A percentile compares a stretch with the other conserved stretches of the same genome.
phyloP scores from a whole-genome alignment of 2,113 vertebrate species.

The Osmerus eperlanus region DNA sequence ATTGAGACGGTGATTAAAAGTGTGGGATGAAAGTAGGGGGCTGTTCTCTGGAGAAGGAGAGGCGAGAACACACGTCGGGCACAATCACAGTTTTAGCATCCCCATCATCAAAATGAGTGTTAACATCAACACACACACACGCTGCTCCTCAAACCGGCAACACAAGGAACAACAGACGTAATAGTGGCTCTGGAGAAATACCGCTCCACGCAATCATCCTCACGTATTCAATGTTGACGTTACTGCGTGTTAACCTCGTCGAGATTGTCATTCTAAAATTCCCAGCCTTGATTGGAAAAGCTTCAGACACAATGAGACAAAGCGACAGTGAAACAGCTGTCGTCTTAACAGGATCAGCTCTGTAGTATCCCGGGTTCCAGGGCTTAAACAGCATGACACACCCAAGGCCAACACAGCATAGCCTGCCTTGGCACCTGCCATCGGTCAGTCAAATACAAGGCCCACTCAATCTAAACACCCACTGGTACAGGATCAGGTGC shows the following conservation, averaged over 20 bases:
- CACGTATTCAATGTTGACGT: too few relatives aligned
- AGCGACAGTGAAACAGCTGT: slow-evolving; percentile 27
- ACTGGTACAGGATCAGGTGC: background rate
- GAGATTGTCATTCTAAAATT: background rate
- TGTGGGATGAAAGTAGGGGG: background rate
- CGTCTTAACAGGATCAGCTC: slow-evolving; percentile 34
- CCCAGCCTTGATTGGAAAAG: slow-evolving; percentile 30
- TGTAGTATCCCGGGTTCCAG: slow-evolving; percentile 31
- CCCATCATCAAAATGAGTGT: too few relatives aligned
- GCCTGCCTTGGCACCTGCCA: slow-evolving; percentile 44
- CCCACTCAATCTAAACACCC: slow-evolving; percentile 5
- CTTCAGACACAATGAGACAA: slow-evolving; percentile 31
- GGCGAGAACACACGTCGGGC: background rate
- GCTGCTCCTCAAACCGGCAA: too few relatives aligned
- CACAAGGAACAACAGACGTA: too few relatives aligned
- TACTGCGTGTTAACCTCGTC: too few relatives aligned
- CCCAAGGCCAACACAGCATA: slow-evolving; percentile 27
- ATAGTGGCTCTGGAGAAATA: too few relatives aligned
- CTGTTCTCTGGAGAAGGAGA: background rate
- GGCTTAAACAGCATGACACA: slow-evolving; percentile 43
- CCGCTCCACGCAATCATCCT: too few relatives aligned
- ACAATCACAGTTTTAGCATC: background rate
- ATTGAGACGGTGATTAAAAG: background rate
- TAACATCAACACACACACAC: too few relatives aligned
- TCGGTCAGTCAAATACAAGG: slow-evolving; percentile 34